Conservation (phyloP, 1,140 invertebrate species). For the Muscidifurax raptorellus region DNA sequence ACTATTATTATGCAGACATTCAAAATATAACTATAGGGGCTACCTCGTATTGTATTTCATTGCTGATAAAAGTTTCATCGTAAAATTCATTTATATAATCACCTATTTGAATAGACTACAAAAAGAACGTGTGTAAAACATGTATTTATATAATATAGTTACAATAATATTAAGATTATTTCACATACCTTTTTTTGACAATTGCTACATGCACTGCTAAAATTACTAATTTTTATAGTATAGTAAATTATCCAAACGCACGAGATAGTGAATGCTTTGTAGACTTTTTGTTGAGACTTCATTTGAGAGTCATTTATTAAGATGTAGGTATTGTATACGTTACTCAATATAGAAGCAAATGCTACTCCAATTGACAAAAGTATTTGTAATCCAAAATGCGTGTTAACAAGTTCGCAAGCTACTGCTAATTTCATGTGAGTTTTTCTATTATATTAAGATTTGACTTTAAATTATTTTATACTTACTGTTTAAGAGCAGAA, state of each 20-base stretch:
- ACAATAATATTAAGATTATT: neutral
- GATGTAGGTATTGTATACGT: slow-evolving; percentile 53
- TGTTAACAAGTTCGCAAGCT: slow-evolving; percentile 45
- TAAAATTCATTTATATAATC: slow-evolving; percentile 62
- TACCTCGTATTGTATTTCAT: slow-evolving; percentile 57
- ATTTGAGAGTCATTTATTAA: neutral
- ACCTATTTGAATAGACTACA: slow-evolving; percentile 56
- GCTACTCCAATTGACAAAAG: slow-evolving; percentile 52
- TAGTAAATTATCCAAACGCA: slow-evolving; percentile 40
- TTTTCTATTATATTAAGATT: slow-evolving; percentile 49
- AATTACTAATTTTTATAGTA: slow-evolving; percentile 31
- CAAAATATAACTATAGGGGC: too few species aligned
- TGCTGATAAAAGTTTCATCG: slow-evolving; percentile 55
- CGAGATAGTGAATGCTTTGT: neutral
- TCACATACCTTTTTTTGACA: neutral
- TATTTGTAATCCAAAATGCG: slow-evolving; percentile 57
- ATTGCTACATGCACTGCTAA: slow-evolving; percentile 52
- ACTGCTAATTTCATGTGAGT: slow-evolving; percentile 57
- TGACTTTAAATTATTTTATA: neutral
- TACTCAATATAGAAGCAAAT: slow-evolving; percentile 48
- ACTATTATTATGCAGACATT: too few species aligned
- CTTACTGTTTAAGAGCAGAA: too few species aligned
- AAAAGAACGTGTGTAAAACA: slow-evolving; percentile 27
- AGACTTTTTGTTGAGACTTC: neutral
- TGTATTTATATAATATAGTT: neutral